Evolutionary conservation across 2,888 invertebrate genomes (phyloP).

Genomic region (Phalangium opilio): DNA sequence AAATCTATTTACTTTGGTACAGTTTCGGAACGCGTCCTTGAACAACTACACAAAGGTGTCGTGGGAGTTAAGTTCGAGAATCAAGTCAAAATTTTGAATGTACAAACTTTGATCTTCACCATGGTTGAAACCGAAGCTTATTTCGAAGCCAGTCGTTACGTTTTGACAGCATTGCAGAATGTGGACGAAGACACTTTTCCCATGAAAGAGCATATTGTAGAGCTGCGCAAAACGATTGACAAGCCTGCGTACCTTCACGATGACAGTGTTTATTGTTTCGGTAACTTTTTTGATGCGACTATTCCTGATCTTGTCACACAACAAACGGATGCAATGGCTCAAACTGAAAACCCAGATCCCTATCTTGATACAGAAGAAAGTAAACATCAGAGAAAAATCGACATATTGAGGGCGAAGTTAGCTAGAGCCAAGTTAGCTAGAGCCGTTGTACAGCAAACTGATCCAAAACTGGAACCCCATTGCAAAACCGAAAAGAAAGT

Average conservation of each 20-base stretch:
- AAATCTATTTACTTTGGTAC: constrained; percentile 50
- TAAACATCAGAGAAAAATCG: too few species aligned
- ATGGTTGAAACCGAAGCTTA: constrained; percentile 64
- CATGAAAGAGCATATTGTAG: constrained; percentile 50
- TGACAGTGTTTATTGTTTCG: constrained; percentile 11
- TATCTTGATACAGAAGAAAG: too few species aligned
- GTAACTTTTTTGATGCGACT: constrained; percentile 4
- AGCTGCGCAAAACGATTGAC: constrained; percentile 29
- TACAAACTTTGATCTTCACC: constrained; percentile 30
- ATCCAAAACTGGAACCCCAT: too few species aligned
- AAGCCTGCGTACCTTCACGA: constrained; percentile 32
- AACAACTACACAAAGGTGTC: constrained; percentile 40
- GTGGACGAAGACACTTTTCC: constrained; percentile 44
- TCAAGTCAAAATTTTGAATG: neutral
- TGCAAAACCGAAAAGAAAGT: too few species aligned
- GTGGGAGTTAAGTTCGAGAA: constrained; percentile 27
- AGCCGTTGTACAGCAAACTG: too few species aligned
- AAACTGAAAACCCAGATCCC: too few species aligned
- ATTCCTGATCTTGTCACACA: too few species aligned
- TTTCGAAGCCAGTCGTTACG: constrained; percentile 65
- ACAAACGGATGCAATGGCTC: too few species aligned
- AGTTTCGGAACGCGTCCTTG: constrained; percentile 43
- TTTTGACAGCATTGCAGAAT: constrained; percentile 49
- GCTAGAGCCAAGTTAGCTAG: too few species aligned
- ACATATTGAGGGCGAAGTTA: too few species aligned